These are phyloP conservation scores for Stenodera caucasica DNA, from an alignment of 2,888 invertebrate species.

Conservation along the genomic window DNA sequence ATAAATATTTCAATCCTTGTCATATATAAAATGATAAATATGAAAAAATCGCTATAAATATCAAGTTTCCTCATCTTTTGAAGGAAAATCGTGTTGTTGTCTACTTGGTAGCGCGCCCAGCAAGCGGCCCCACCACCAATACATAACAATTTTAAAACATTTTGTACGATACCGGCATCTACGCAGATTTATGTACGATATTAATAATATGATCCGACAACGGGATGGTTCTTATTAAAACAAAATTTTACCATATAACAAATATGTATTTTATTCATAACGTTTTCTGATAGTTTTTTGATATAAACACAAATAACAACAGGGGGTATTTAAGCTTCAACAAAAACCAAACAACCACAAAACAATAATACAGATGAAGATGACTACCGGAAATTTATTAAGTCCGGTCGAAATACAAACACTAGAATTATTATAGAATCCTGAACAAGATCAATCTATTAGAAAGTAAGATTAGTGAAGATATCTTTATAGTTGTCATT, in stretches of 20 bases:
- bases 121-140: constrained; percentile 37
- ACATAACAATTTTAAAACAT: constrained; percentile 34
- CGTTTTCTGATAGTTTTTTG: constrained; percentile 47
- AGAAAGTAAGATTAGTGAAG: not conserved
- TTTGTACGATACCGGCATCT: constrained; percentile 38
- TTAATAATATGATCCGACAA: constrained; percentile 47
- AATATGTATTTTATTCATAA: constrained; percentile 52
- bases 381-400: constrained; percentile 38
- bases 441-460: constrained; percentile 7
- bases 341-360: constrained; percentile 27
- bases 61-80: constrained; percentile 36
- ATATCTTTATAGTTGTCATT: constrained; percentile 1
- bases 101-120: constrained; percentile 38
- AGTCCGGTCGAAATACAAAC: constrained; percentile 1
- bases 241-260: constrained; percentile 47
- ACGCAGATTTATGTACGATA: constrained; percentile 44
- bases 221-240: constrained; percentile 35
- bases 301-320: constrained; percentile 44
- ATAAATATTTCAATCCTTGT: not conserved
- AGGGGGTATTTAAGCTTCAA: constrained; percentile 38
- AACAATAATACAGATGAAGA: not conserved
- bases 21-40: constrained; percentile 32
- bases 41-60: constrained; percentile 34
- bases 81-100: constrained; percentile 36
- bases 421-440: not conserved